Evolutionary conservation across 2,113 vertebrate species (phyloP).

Genomic region (Strix uralensis): DNA sequence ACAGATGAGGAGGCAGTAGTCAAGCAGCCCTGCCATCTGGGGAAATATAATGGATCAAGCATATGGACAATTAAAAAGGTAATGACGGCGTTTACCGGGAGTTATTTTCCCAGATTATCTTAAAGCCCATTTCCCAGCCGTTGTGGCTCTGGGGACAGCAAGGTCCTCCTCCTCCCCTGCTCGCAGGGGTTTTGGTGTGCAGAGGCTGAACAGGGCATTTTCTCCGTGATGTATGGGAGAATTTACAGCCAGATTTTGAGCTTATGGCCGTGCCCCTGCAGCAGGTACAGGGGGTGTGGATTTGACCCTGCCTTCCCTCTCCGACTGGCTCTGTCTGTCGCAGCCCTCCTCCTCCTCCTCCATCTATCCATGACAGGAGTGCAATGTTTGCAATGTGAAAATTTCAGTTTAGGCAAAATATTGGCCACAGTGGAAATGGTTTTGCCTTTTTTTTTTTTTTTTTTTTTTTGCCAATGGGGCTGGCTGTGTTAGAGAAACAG

Average conservation of each 20-base stretch:
- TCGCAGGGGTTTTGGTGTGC: rapidly evolving
- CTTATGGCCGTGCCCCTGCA: background rate
- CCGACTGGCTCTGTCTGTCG: background rate
- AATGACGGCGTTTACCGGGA: background rate
- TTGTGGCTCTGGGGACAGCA: rapidly evolving
- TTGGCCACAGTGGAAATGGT: background rate
- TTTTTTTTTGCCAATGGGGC: background rate
- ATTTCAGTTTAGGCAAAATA: background rate
- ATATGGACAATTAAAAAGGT: constrained; percentile 40
- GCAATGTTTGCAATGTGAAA: background rate
- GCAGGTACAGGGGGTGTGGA: background rate
- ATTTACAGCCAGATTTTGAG: background rate
- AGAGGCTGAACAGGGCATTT: background rate
- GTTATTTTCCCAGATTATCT: background rate
- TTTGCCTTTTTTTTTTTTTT: background rate
- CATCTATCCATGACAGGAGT: background rate
- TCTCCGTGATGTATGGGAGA: background rate
- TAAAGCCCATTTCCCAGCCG: background rate
- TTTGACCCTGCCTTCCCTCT: background rate
- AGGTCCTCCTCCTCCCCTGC: background rate
- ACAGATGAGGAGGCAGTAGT: background rate
- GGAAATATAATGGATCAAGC: background rate
- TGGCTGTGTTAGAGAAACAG: background rate
- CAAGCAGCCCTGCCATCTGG: constrained; percentile 8
- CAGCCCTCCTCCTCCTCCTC: background rate